Evolutionary conservation across 2,797 vertebrate genomes (phyloP).

Genomic region (Malurus splendens): DNA sequence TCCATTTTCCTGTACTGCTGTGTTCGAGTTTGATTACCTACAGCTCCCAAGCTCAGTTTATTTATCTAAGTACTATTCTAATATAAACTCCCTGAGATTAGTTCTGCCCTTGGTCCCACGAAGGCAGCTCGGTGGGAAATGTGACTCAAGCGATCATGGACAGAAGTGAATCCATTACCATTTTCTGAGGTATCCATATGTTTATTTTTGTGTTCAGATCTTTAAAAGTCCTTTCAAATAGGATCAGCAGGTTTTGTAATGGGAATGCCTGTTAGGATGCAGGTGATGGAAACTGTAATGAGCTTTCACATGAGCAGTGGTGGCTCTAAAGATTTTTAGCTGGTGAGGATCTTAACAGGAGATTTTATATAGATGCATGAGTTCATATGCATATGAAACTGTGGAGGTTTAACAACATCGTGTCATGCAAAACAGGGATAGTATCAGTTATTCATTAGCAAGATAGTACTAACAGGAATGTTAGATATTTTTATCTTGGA

Average conservation of each 20-base stretch:
- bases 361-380: background rate
- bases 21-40: conserved; percentile 57
- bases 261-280: background rate
- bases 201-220: conserved; percentile 9
- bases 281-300: background rate
- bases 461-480: background rate
- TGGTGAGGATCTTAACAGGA: background rate
- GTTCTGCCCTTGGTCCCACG: background rate
- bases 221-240: conserved; percentile 19
- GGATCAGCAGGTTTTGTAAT: conserved; percentile 10
- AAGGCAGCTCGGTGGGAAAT: conserved; percentile 22
- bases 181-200: background rate
- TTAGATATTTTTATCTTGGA: background rate
- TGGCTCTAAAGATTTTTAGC: background rate
- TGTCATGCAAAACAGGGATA: background rate
- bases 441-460: background rate
- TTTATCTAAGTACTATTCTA: conserved; percentile 65
- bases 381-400: background rate
- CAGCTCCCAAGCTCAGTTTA: conserved; percentile 38
- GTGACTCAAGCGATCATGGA: background rate
- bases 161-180: conserved; percentile 9
- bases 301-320: background rate
- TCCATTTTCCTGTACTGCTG: conserved; percentile 49
- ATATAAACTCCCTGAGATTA: conserved; percentile 43
- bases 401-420: background rate